Percentiles rank a stretch among this genome's conserved stretches.
Conservation (phyloP, 2,888 invertebrate species). For the Chloroclystis v-ata region DNA sequence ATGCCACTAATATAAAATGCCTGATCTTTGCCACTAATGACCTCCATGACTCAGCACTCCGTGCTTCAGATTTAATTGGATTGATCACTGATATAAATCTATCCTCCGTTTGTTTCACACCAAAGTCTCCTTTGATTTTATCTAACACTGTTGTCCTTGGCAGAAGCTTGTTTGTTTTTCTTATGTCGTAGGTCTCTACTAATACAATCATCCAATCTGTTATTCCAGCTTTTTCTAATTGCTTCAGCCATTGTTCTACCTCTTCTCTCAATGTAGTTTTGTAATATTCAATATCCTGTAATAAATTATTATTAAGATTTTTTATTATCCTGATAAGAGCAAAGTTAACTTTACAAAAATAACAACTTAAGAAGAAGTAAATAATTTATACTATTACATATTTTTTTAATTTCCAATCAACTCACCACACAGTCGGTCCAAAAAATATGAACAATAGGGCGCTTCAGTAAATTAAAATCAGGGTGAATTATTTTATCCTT, state of each 20-base stretch:
- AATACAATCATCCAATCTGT: conserved; percentile 96
- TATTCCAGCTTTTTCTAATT: conserved; percentile 84
- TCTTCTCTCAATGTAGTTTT: conserved; percentile 92
- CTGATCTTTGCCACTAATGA: conserved; percentile 89
- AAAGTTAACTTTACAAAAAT: no score
- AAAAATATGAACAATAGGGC: conserved; percentile 95
- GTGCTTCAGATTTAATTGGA: conserved; percentile 92
- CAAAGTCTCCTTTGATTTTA: conserved; percentile 96
- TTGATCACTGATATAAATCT: conserved; percentile 94
- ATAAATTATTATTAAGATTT: conserved; percentile 14
- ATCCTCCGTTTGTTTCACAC: conserved; percentile 88
- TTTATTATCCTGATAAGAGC: no score
- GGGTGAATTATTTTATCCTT: conserved; percentile 82
- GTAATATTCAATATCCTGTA: conserved; percentile 94
- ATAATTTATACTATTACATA: neutral
- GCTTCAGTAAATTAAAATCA: conserved; percentile 88
- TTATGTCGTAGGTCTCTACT: conserved; percentile 94
- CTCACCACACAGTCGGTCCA: conserved; percentile 96
- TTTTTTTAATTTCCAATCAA: conserved; percentile 21
- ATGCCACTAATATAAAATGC: conserved; percentile 89
- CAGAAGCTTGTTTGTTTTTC: conserved; percentile 93
- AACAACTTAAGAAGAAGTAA: neutral
- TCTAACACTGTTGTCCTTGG: conserved; percentile 95
- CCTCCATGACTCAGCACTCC: conserved; percentile 94
- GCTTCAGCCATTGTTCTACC: conserved; percentile 91